Conservation (phyloP, 2,797 vertebrate genomes). For the Centropyge bicolor region DNA sequence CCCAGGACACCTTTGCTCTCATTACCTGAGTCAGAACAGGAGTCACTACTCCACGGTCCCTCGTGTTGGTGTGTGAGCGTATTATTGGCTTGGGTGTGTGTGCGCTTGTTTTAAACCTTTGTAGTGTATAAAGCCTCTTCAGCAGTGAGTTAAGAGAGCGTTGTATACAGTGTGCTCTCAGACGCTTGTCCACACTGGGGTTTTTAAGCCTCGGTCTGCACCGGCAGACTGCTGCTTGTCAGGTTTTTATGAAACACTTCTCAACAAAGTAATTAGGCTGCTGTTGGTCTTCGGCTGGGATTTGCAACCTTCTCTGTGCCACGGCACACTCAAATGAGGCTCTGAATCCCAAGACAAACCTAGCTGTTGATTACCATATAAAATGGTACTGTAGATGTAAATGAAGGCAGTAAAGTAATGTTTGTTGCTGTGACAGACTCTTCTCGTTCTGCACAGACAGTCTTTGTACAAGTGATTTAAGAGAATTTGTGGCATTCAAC, state of each 20-base stretch:
- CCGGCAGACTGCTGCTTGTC: constrained; percentile 32
- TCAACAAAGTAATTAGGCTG: constrained; percentile 47
- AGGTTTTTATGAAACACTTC: constrained; percentile 51
- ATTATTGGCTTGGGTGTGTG: constrained; percentile 25
- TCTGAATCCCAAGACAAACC: constrained; percentile 24
- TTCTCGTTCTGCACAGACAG: not conserved
- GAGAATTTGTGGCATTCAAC: not conserved
- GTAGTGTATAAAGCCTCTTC: constrained; percentile 12
- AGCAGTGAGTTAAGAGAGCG: constrained; percentile 4
- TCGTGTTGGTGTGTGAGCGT: constrained; percentile 25
- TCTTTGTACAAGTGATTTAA: not conserved
- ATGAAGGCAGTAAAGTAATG: not conserved
- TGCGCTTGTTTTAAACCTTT: constrained; percentile 45
- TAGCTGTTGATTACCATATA: constrained; percentile 19
- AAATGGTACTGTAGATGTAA: constrained; percentile 7
- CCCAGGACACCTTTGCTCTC: constrained; percentile 47
- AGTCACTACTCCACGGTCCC: constrained; percentile 58
- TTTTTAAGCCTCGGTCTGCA: constrained; percentile 22
- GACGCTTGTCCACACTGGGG: constrained; percentile 24
- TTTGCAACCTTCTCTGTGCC: constrained; percentile 32
- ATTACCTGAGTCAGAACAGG: constrained; percentile 57
- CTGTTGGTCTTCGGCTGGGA: constrained; percentile 40
- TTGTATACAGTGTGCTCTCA: constrained; percentile 4
- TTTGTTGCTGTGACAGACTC: constrained; percentile 1
- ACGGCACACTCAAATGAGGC: constrained; percentile 23